These are phyloP conservation scores for Grus americana DNA, from an alignment of 2,113 vertebrate species.

Conservation along the genomic window DNA sequence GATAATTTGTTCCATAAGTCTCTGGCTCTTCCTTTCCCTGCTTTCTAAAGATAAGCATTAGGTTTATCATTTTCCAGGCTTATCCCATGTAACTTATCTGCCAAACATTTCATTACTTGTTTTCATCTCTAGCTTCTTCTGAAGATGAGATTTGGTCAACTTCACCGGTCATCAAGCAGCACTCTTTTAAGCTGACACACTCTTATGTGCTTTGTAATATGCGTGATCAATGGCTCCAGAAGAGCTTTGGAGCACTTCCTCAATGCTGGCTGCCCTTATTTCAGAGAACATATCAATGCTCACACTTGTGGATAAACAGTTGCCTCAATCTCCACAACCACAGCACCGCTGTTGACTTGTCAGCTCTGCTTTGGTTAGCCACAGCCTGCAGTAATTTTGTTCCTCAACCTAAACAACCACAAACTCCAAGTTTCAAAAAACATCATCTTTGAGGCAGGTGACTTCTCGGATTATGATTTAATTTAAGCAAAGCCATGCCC, in stretches of 20 bases:
- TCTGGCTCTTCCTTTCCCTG: background rate
- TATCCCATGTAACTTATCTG: background rate
- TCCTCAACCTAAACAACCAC: background rate
- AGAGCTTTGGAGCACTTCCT: background rate
- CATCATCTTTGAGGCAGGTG: background rate
- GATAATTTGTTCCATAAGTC: constrained; percentile 39
- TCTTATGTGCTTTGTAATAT: background rate
- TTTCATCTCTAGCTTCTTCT: constrained; percentile 1
- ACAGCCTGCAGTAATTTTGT: background rate
- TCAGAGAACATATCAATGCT: background rate
- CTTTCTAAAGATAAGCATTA: constrained; percentile 27
- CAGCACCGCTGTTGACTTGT: fast-evolving
- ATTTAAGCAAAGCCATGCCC: background rate
- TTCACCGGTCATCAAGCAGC: background rate
- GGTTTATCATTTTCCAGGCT: constrained; percentile 3
- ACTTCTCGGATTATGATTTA: background rate
- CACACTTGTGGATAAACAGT: background rate
- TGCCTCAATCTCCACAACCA: background rate
- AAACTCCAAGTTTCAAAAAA: background rate
- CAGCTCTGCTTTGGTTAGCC: background rate
- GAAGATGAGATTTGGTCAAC: constrained; percentile 29
- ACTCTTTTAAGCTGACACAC: background rate
- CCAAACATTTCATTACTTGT: constrained; percentile 1
- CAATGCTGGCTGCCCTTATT: background rate
- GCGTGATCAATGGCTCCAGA: background rate